Evolutionary conservation across 2,113 vertebrate genomes (phyloP).

Genomic region (Chionomys nivalis): DNA sequence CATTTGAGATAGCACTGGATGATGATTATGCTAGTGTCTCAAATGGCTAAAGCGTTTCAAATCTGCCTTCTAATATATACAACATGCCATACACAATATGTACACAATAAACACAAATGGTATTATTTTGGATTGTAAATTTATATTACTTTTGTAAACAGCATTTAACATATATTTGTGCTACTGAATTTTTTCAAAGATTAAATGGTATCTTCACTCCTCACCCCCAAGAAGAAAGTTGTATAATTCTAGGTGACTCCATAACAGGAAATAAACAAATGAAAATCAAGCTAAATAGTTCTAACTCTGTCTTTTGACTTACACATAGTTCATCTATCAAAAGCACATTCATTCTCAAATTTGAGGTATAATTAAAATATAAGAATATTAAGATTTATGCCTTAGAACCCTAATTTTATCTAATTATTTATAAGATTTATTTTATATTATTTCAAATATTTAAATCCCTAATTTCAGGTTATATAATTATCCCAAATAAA

Average conservation of each 20-base stretch:
- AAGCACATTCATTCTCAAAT: neutral
- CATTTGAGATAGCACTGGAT: too few relatives aligned
- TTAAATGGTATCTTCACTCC: too few relatives aligned
- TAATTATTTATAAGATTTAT: neutral
- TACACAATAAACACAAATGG: too few relatives aligned
- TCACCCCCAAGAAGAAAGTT: too few relatives aligned
- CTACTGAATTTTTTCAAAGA: too few relatives aligned
- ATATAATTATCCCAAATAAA: neutral
- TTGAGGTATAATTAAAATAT: neutral
- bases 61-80: too few relatives aligned
- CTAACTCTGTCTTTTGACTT: neutral
- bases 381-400: neutral
- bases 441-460: neutral
- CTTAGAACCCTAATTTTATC: neutral
- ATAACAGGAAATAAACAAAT: neutral
- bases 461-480: neutral
- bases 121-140: too few relatives aligned
- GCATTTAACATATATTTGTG: too few relatives aligned
- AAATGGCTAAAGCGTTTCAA: accelerated
- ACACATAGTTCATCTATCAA: neutral
- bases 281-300: neutral
- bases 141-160: too few relatives aligned
- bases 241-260: neutral
- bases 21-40: too few relatives aligned
- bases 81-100: too few relatives aligned